Conservation (phyloP, 1,140 invertebrate genomes). For the Calliopsis andreniformis region DNA sequence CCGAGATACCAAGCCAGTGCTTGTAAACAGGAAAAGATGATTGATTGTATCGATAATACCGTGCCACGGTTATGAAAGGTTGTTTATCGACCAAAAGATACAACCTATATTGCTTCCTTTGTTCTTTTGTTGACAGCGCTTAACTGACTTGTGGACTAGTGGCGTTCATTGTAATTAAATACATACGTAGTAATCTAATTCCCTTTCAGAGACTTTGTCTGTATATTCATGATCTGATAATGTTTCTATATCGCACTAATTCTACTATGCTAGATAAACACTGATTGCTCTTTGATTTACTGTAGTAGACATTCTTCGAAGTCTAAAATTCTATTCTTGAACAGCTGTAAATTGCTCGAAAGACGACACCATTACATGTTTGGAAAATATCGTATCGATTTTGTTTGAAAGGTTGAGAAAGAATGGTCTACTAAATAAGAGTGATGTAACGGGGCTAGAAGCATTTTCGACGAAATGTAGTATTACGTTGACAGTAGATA, state of each 20-base stretch:
- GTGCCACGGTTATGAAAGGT: neutral
- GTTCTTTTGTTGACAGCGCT: constrained; percentile 34
- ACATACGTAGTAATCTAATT: constrained; percentile 1
- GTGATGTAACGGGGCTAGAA: neutral
- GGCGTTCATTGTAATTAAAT: neutral
- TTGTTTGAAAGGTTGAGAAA: neutral
- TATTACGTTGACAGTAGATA: neutral
- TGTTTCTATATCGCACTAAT: neutral
- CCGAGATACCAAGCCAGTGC: neutral
- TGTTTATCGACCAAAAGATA: constrained; percentile 5
- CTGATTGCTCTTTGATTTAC: neutral
- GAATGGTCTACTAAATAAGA: neutral
- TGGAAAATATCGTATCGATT: neutral
- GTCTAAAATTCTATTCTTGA: no score
- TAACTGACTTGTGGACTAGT: constrained; percentile 9
- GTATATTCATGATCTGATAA: neutral
- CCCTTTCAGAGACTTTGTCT: neutral
- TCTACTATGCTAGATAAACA: no score
- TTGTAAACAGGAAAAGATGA: neutral
- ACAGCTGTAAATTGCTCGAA: neutral
- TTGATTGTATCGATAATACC: neutral
- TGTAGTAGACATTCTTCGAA: neutral
- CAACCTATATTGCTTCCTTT: neutral
- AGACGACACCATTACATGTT: neutral
- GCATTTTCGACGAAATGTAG: neutral